Conservation (phyloP, 2,888 invertebrate species). For the Hofmannophila pseudospretella region DNA sequence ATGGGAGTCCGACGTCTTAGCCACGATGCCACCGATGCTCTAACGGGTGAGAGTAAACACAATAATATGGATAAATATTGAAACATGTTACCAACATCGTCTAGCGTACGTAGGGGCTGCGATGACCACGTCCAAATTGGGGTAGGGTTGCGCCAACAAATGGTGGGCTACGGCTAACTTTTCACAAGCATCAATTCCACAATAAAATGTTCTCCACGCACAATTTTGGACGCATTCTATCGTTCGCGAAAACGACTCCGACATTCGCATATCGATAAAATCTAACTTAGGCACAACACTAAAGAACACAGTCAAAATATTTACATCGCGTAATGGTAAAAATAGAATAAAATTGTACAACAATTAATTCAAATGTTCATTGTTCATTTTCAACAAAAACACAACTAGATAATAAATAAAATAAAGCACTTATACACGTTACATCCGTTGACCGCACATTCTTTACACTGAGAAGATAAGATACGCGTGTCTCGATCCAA, state of each 20-base stretch:
- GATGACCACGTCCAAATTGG: conserved; percentile 53
- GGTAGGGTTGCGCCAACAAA: conserved; percentile 51
- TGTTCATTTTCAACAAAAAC: conserved; percentile 7
- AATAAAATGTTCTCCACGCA: conserved; percentile 49
- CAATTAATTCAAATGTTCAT: background rate
- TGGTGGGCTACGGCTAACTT: conserved; percentile 43
- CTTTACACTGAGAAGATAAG: conserved; percentile 36
- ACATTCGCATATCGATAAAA: conserved; percentile 34
- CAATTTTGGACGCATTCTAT: conserved; percentile 51
- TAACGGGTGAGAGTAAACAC: too few relatives aligned
- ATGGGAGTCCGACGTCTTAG: too few relatives aligned
- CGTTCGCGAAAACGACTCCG: conserved; percentile 44
- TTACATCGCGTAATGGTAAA: too few relatives aligned
- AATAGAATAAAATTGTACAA: too few relatives aligned
- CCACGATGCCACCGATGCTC: too few relatives aligned
- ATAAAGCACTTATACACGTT: conserved; percentile 6
- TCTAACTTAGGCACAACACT: background rate
- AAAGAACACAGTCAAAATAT: background rate
- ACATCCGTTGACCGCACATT: conserved; percentile 25
- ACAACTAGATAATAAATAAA: conserved; percentile 1
- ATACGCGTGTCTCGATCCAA: conserved; percentile 39
- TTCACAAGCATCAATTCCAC: conserved; percentile 49
- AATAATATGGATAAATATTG: conserved; percentile 4
- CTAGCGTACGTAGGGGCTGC: conserved; percentile 49
- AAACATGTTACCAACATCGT: conserved; percentile 46